Conservation (phyloP, 1,140 invertebrate species). For the Fopius arisanus region DNA sequence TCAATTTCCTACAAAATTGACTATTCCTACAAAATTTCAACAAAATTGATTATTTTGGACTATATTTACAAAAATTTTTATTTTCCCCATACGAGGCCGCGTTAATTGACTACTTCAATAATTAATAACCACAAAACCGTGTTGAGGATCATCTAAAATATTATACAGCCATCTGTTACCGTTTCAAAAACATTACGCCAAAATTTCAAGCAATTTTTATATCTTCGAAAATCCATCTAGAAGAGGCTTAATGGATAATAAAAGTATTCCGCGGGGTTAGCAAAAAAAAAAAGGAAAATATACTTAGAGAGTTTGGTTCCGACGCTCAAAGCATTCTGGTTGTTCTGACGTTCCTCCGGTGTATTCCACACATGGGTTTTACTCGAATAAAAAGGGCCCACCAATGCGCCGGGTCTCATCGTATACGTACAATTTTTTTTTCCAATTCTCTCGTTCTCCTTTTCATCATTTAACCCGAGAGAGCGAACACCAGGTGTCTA, state of each 20-base stretch:
- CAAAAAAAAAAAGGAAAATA: not conserved
- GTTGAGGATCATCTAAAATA: too few relatives aligned
- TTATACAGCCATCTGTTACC: too few relatives aligned
- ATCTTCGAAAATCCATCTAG: too few relatives aligned
- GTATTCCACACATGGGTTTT: not conserved
- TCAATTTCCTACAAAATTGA: too few relatives aligned
- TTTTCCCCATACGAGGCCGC: too few relatives aligned
- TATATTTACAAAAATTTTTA: too few relatives aligned
- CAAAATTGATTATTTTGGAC: too few relatives aligned
- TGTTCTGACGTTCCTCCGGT: not conserved
- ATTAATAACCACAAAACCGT: too few relatives aligned
- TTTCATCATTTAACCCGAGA: not conserved
- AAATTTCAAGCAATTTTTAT: too few relatives aligned
- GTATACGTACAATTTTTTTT: not conserved
- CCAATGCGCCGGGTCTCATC: not conserved
- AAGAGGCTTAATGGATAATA: slow-evolving; percentile 12
- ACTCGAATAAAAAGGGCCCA: not conserved
- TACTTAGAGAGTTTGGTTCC: not conserved
- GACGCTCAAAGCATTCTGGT: not conserved
- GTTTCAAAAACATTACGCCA: too few relatives aligned
- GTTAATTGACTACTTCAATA: too few relatives aligned
- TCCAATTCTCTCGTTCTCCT: not conserved
- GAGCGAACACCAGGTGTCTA: slow-evolving; percentile 8
- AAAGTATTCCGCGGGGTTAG: not conserved
- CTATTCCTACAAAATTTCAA: too few relatives aligned